phyloP scores from a whole-genome alignment of 2,113 vertebrate species.

The Varanus salvator region DNA sequence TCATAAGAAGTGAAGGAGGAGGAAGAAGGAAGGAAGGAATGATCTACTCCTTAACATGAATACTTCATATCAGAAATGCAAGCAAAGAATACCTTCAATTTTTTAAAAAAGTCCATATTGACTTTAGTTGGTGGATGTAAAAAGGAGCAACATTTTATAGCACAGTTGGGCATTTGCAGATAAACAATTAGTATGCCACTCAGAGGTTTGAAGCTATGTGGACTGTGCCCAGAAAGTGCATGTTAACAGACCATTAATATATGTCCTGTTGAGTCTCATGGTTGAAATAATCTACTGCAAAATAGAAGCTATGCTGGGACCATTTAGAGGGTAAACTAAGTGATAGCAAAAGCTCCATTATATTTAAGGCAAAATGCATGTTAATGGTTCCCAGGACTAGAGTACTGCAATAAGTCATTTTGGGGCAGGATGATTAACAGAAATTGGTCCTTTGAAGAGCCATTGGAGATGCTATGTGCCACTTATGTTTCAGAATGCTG shows the following conservation, averaged over 20 bases:
- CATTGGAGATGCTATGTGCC: background rate
- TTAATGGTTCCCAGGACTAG: background rate
- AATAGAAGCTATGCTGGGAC: background rate
- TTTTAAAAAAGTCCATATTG: slow-evolving; percentile 42
- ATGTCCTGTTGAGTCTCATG: slow-evolving; percentile 17
- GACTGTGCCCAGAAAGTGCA: background rate
- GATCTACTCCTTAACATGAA: slow-evolving; percentile 35
- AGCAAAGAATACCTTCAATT: slow-evolving; percentile 22
- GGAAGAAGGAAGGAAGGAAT: background rate
- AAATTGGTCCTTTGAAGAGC: background rate
- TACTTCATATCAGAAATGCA: slow-evolving; percentile 36
- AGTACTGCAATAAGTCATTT: background rate
- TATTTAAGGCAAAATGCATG: background rate
- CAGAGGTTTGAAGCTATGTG: slow-evolving; percentile 7
- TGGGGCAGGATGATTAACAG: background rate
- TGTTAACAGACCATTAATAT: slow-evolving; percentile 50
- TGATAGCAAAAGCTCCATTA: background rate
- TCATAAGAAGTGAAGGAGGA: slow-evolving; percentile 19
- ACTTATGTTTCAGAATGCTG: background rate
- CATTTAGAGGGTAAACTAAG: slow-evolving; percentile 29
- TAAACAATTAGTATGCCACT: slow-evolving; percentile 31
- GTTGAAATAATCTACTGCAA: slow-evolving; percentile 19
- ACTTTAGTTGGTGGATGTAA: slow-evolving; percentile 47
- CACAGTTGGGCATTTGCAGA: slow-evolving; percentile 27
- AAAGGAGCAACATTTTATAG: slow-evolving; percentile 7